Evolutionary conservation across 2,113 vertebrate species (phyloP), one percentile per base, ranked within the genome.

Genomic region (Bos indicus): DNA sequence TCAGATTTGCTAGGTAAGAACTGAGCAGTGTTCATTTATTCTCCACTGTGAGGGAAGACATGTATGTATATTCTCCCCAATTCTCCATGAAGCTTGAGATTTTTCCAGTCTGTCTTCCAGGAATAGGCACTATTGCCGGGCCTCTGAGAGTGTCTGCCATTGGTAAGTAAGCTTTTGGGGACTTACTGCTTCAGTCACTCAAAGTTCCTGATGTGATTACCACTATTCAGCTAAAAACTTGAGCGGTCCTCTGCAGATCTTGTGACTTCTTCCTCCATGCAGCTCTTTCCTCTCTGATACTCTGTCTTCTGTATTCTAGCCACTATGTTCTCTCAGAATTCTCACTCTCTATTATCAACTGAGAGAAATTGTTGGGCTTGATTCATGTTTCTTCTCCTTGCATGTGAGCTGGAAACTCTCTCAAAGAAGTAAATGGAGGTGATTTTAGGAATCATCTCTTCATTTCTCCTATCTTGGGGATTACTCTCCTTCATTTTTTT

Each of bases 51-150:
- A 93, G 21, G 13, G 33, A 33, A 40, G 17, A 78, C 13, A 14
- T 48, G 46, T 51, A 17, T 64, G 0, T 57, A 0, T 82, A 30
- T 26, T 10, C 23, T 81, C 21, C 11, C 9, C 5, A 54, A 15
- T 15, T 10, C 4, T 40, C 40, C n/a, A 11, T 9, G 43, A 86
- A 81, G 25, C 23, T 62, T 60, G 26, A 84, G 2, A 7, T 7
- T 36, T 23, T 26, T 52, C 28, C 11, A 56, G 0, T 17, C 67
- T 5, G 16, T n/a, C 4, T 82, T 77, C 54, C 33, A 36, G 84
- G 48, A 62, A 46, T 2, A 16, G 56, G 15, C 21, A 46, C 23
- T 52, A 13, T 33, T 43, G 5, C 19, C 0, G 0, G 15, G 2
- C 36, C 2, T 36, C 36, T 57, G 7, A 86, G 4, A 71, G 4